Conservation (phyloP, 2,888 invertebrate species). For the Pediacus dermestoides region DNA sequence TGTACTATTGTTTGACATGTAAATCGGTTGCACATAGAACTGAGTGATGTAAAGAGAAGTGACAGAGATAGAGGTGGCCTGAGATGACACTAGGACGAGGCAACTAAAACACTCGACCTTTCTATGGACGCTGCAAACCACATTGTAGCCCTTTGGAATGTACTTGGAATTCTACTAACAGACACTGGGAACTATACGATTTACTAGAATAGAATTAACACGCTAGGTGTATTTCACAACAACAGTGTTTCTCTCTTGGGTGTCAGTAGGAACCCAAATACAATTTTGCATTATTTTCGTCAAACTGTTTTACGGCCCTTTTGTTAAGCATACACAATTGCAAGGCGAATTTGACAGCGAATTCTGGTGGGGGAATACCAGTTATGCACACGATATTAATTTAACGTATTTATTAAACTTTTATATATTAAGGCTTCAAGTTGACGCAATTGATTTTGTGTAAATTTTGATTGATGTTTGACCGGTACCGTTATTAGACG, state of each 20-base stretch:
- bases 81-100: slow-evolving; percentile 4
- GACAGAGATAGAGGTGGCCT: slow-evolving; percentile 15
- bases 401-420: too few relatives aligned
- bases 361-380: too few relatives aligned
- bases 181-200: neutral
- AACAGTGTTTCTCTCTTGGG: neutral
- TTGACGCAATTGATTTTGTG: too few relatives aligned
- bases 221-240: neutral
- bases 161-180: slow-evolving; percentile 6
- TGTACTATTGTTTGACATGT: slow-evolving; percentile 38
- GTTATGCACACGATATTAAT: too few relatives aligned
- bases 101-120: slow-evolving; percentile 8
- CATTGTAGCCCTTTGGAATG: slow-evolving; percentile 6
- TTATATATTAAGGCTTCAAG: too few relatives aligned
- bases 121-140: slow-evolving; percentile 6
- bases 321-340: too few relatives aligned
- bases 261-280: neutral
- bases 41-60: slow-evolving; percentile 29
- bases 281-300: slow-evolving; percentile 2
- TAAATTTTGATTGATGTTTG: too few relatives aligned
- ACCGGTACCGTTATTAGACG: too few relatives aligned
- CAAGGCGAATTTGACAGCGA: too few relatives aligned
- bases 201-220: slow-evolving; percentile 2
- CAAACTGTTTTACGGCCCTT: slow-evolving; percentile 1
- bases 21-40: slow-evolving; percentile 33